Evolutionary conservation across 2,888 invertebrate genomes (phyloP).

Genomic region (Apotomis capreana): DNA sequence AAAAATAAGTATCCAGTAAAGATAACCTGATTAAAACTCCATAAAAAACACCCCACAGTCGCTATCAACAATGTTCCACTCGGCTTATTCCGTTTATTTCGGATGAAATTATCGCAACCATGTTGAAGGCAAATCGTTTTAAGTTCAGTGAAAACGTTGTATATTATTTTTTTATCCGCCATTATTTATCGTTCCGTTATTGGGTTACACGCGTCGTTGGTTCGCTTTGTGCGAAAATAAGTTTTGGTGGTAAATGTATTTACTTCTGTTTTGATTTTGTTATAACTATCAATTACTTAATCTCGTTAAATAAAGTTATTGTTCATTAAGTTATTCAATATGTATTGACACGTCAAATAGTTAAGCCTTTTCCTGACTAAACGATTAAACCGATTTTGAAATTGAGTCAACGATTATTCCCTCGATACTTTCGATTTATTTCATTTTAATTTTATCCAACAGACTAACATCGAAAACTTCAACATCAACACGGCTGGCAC

Average conservation of each 20-base stretch:
- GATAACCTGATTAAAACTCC: constrained; percentile 3
- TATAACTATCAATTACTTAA: not conserved
- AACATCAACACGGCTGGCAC: too few species aligned
- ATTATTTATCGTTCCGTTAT: constrained; percentile 36
- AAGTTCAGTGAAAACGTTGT: constrained; percentile 38
- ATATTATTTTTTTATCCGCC: constrained; percentile 46
- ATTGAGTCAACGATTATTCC: too few species aligned
- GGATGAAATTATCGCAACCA: constrained; percentile 39
- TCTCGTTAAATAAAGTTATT: too few species aligned
- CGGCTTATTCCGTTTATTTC: constrained; percentile 60
- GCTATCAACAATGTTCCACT: constrained; percentile 68
- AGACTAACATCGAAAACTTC: too few species aligned
- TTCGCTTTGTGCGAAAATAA: constrained; percentile 26
- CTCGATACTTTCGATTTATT: too few species aligned
- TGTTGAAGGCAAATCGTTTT: constrained; percentile 38
- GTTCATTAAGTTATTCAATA: too few species aligned
- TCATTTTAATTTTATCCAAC: too few species aligned
- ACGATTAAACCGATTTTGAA: too few species aligned
- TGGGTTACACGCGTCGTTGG: constrained; percentile 23
- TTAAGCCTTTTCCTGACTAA: too few species aligned
- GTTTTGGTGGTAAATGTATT: constrained; percentile 16
- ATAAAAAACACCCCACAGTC: constrained; percentile 44
- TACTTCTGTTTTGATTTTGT: constrained; percentile 5
- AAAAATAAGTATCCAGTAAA: not conserved
- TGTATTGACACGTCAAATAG: too few species aligned